These are phyloP conservation scores for Urocolius indicus DNA, from an alignment of 2,113 vertebrate genomes.

Conservation along the genomic window DNA sequence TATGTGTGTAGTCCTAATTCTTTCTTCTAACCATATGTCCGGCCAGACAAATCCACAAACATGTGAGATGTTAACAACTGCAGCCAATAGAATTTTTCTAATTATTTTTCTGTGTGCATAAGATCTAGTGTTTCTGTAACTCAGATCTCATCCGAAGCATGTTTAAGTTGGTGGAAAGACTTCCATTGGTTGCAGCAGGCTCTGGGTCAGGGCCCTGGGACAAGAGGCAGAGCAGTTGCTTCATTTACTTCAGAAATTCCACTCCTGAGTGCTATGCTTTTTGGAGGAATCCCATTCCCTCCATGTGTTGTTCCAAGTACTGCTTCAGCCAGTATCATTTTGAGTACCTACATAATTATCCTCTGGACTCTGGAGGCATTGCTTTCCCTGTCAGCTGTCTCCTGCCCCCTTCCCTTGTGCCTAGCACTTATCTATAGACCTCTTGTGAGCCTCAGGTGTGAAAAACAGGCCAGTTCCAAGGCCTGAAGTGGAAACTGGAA, in stretches of 20 bases:
- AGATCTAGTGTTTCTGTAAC: not conserved
- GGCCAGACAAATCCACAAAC: constrained; percentile 49
- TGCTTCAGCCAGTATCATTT: not conserved
- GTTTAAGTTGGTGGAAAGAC: not conserved
- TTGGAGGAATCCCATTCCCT: not conserved
- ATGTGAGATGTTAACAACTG: constrained; percentile 18
- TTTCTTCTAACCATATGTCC: constrained; percentile 39
- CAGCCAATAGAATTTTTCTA: constrained; percentile 45
- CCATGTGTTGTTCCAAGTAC: not conserved
- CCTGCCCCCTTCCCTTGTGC: not conserved
- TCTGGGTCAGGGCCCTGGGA: not conserved
- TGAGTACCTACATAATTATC: not conserved
- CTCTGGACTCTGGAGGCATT: not conserved
- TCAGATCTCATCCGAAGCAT: constrained; percentile 1
- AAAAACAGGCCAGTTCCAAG: not conserved
- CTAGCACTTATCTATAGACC: not conserved
- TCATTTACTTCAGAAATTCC: constrained; percentile 26
- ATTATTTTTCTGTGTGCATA: constrained; percentile 17
- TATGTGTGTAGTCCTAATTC: constrained; percentile 38
- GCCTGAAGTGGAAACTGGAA: constrained; percentile 23
- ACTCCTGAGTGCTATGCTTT: not conserved
- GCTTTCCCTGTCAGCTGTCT: not conserved
- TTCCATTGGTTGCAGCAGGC: not conserved
- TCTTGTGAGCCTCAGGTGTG: constrained; percentile 22
- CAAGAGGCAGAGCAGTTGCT: not conserved